Evolutionary conservation across 2,888 invertebrate genomes (phyloP).

Genomic region (Sinotaia quadrata): DNA sequence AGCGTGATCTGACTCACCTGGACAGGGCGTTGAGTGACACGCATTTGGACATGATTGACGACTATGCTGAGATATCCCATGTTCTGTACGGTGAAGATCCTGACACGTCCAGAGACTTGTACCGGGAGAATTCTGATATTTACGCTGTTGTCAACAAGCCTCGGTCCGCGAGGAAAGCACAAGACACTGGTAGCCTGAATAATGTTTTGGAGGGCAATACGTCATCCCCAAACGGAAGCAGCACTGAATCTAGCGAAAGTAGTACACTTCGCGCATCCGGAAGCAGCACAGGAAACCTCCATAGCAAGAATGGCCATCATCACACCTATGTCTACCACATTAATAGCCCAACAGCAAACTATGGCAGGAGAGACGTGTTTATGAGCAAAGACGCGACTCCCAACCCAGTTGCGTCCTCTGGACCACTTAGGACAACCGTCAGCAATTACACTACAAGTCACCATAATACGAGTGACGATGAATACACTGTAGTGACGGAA

Average conservation of each 20-base stretch:
- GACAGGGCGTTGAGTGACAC: neutral
- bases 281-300: neutral
- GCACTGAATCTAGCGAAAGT: constrained; percentile 6
- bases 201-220: neutral
- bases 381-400: neutral
- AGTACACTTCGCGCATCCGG: neutral
- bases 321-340: constrained; percentile 21
- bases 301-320: neutral
- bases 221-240: neutral
- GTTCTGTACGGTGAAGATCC: constrained; percentile 11
- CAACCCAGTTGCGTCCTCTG: neutral
- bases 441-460: neutral
- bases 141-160: neutral
- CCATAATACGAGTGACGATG: neutral
- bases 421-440: neutral
- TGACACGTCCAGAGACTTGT: constrained; percentile 1
- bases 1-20: neutral
- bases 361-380: too few relatives aligned
- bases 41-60: neutral
- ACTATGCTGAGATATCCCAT: neutral
- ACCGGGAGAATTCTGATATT: neutral
- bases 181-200: neutral
- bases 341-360: constrained; percentile 4
- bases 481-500: constrained; percentile 22
- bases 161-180: neutral